Evolutionary conservation across 2,797 vertebrate species (phyloP).

Genomic region (Epinephelus malabaricus): DNA sequence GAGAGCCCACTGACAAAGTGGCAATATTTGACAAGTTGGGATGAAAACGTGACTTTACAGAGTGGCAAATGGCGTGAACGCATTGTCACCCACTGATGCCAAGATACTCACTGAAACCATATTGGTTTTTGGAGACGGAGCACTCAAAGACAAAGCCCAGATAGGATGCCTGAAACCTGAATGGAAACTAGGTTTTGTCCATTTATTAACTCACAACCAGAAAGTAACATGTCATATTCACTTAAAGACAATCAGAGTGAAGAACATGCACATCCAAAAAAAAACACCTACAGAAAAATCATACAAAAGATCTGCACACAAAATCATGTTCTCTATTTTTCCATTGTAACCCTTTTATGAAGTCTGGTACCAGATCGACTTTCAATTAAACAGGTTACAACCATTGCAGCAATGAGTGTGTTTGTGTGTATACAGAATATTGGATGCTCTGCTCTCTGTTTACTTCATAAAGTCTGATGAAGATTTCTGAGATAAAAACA

Average conservation of each 20-base stretch:
- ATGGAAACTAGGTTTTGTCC: neutral
- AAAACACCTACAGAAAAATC: too few relatives aligned
- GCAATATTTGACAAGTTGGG: too few relatives aligned
- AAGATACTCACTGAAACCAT: neutral
- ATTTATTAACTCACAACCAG: slow-evolving; percentile 2
- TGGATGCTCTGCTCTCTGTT: neutral
- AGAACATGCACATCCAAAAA: neutral
- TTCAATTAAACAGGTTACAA: neutral
- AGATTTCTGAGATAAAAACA: neutral
- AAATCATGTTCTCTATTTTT: neutral
- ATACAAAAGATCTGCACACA: neutral
- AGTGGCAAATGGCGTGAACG: neutral
- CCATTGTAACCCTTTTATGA: neutral
- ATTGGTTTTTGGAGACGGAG: neutral
- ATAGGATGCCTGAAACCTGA: neutral
- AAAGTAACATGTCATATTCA: neutral
- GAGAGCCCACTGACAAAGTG: too few relatives aligned
- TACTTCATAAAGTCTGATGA: slow-evolving; percentile 8
- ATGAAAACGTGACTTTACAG: neutral
- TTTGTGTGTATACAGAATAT: neutral
- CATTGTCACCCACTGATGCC: neutral
- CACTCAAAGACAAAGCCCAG: neutral
- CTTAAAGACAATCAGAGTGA: neutral
- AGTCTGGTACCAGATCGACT: neutral
- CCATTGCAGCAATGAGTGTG: neutral